Evolutionary conservation across 2,888 invertebrate genomes (phyloP).

Genomic region (Drosophila flavopinicola): DNA sequence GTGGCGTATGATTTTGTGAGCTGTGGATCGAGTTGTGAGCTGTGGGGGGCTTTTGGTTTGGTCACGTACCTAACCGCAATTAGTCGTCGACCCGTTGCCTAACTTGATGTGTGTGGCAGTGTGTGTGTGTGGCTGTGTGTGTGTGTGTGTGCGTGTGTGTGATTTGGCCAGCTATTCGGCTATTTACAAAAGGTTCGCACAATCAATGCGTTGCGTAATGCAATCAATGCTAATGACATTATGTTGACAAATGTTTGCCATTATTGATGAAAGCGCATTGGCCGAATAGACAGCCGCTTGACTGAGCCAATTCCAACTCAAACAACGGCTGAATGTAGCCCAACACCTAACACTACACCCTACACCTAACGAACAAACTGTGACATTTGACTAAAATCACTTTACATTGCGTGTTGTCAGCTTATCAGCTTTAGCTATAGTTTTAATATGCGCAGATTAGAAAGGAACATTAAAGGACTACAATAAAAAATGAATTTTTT

Average conservation of each 20-base stretch:
- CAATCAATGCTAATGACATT: constrained; percentile 81
- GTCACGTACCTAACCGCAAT: constrained; percentile 75
- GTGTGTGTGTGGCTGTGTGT: constrained; percentile 5
- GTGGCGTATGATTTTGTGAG: constrained; percentile 18
- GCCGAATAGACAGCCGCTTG: constrained; percentile 24
- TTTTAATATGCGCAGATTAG: too few relatives aligned
- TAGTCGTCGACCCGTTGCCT: constrained; percentile 71
- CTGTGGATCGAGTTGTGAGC: background rate
- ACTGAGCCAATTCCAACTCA: constrained; percentile 41
- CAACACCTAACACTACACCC: constrained; percentile 4
- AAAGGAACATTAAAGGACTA: too few relatives aligned
- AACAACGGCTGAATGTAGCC: constrained; percentile 4
- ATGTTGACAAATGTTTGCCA: constrained; percentile 79
- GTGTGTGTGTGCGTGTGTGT: constrained; percentile 18
- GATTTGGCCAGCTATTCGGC: constrained; percentile 41
- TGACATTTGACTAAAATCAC: constrained; percentile 8
- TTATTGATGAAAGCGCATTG: constrained; percentile 73
- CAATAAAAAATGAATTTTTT: too few relatives aligned
- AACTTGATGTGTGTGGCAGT: constrained; percentile 44
- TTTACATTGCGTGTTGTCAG: background rate
- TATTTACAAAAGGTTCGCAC: constrained; percentile 75
- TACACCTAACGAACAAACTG: too few relatives aligned
- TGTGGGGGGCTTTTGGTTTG: constrained; percentile 21
- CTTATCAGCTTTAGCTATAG: too few relatives aligned
- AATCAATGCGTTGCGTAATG: constrained; percentile 72